Evolutionary conservation across 2,113 vertebrate species (phyloP), one percentile per base, ranked within the genome.

Genomic region (Pedionomus torquatus): DNA sequence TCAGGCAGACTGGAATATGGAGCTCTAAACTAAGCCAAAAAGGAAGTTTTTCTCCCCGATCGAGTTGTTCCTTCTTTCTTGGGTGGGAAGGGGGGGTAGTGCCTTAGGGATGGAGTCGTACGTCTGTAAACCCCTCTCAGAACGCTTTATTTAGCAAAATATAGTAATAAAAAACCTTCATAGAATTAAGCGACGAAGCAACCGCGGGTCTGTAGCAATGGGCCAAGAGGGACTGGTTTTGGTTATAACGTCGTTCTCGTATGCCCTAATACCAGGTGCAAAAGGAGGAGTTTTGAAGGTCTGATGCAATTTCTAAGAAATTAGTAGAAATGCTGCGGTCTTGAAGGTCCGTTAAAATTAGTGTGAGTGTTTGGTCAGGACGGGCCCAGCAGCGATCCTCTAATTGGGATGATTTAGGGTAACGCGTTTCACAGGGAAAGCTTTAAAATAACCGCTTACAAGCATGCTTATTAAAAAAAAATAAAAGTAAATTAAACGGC

Each of bases 1-100:
- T 28, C 19, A 13, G 7, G 9, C 41, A 2, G 39, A 0, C 43
- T 20, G 9, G 37, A 41, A 30, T 31, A 13, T 1, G 7, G 30
- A 57, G 39, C 54, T 79, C 17, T 58, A 5, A 83, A 24, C 75
- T 41, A 7, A 86, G n/a, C 6, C 13, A 0, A 35, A 43, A 19
- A 18, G 7, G 18, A 48, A 65, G 20, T 19, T 79, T 52, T 60
- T 39, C 12, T 48, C 2, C 5, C 10, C 0, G 0, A 1, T 12
- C 1, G 6, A 18, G 21, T 23, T 48, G 7, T 37, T 81, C 2
- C 8, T 63, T 35, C 10, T 35, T 14, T 60, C 48, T 15, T 12
- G 19, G 10, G 7, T 17, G n/a, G 37, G 43, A 17, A 16, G 35
- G 8, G 11, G 18, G 3, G 55, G 64, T 79, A 19, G 63, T 43